Evolutionary conservation across 1,140 invertebrate genomes (phyloP).

Genomic region (Marisa cornuarietis): DNA sequence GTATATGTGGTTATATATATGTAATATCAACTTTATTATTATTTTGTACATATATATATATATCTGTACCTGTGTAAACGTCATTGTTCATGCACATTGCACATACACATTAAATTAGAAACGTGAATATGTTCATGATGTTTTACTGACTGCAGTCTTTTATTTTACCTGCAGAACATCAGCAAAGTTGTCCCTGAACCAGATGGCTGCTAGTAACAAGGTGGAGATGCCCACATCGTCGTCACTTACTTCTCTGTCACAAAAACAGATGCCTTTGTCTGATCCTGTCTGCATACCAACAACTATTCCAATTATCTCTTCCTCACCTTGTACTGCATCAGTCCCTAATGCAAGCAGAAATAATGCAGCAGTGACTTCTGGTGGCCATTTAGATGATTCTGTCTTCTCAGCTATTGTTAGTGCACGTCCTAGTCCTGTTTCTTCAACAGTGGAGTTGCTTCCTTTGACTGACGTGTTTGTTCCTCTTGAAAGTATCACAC

Average conservation of each 20-base stretch:
- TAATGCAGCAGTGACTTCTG: slow-evolving; percentile 6
- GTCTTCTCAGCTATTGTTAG: slow-evolving; percentile 36
- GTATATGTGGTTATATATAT: too few relatives aligned
- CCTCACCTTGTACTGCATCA: background rate
- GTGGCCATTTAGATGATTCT: slow-evolving; percentile 8
- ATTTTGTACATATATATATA: too few relatives aligned
- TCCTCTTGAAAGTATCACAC: slow-evolving; percentile 79
- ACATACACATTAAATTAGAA: too few relatives aligned
- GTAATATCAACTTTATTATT: too few relatives aligned
- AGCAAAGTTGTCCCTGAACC: slow-evolving; percentile 79
- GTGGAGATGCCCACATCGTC: slow-evolving; percentile 12
- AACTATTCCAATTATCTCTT: background rate
- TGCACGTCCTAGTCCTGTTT: slow-evolving; percentile 39
- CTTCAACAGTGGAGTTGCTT: slow-evolving; percentile 40
- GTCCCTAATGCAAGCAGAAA: slow-evolving; percentile 6
- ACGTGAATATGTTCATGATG: too few relatives aligned
- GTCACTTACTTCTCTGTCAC: slow-evolving; percentile 4
- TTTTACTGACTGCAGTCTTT: too few relatives aligned
- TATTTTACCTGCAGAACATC: slow-evolving; percentile 66
- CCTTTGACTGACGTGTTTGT: slow-evolving; percentile 78
- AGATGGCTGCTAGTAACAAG: slow-evolving; percentile 64
- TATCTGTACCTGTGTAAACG: too few relatives aligned
- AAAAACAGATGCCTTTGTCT: slow-evolving; percentile 1
- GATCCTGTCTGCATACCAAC: background rate
- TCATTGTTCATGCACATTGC: too few relatives aligned